A percentile compares a stretch with the other conserved stretches of the same genome.
These are phyloP conservation scores for Parus major DNA, from an alignment of 2,113 vertebrate species.

Conservation along the genomic window DNA sequence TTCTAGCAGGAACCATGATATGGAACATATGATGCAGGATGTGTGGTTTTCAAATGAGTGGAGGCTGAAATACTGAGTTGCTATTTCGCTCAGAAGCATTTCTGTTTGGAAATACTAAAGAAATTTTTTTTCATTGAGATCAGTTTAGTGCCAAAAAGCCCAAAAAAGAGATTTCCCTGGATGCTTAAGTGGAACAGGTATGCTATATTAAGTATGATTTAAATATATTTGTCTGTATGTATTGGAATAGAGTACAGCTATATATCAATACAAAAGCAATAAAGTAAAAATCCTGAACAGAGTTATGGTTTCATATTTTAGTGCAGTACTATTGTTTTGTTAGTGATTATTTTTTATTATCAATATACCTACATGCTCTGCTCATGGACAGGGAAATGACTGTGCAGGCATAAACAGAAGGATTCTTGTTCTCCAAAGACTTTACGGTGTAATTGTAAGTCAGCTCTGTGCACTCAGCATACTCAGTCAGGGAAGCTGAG, in stretches of 20 bases:
- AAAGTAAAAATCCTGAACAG: not conserved
- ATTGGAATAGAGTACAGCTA: not conserved
- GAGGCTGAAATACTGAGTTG: slow-evolving; percentile 1
- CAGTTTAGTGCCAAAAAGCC: not conserved
- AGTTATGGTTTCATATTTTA: not conserved
- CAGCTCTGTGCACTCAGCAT: not conserved
- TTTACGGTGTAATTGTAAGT: not conserved
- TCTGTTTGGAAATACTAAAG: slow-evolving; percentile 30
- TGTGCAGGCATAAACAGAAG: not conserved
- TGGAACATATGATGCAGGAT: not conserved
- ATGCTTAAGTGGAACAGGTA: not conserved
- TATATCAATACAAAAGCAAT: not conserved
- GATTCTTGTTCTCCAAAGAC: not conserved
- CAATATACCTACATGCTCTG: not conserved
- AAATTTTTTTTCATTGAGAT: slow-evolving; percentile 21
- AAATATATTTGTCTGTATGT: not conserved
- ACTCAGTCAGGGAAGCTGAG: not conserved
- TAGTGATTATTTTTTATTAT: slow-evolving; percentile 4
- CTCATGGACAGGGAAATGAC: not conserved
- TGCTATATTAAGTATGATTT: not conserved
- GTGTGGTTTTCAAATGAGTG: slow-evolving; percentile 24
- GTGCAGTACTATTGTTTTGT: not conserved
- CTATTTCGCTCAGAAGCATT: slow-evolving; percentile 22
- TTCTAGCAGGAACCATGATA: not conserved
- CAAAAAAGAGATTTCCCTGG: slow-evolving; percentile 21